Base-by-base conservation (phyloP, 1,140 invertebrate genomes). In the Ceratina australensis region DNA sequence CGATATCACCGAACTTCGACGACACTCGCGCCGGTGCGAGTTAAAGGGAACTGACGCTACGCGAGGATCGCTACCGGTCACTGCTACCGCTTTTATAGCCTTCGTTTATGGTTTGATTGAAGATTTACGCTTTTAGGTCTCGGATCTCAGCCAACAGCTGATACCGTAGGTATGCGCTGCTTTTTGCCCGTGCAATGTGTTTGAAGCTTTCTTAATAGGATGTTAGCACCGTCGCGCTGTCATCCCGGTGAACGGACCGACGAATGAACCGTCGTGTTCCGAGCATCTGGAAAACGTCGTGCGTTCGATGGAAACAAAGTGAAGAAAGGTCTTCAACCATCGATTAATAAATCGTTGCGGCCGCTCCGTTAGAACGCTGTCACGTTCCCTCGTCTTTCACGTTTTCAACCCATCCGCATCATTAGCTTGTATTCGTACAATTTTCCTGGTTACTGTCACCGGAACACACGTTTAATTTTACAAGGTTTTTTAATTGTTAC, bases 101-200 rank as follows among this genome's bases (percentile, higher is more conserved):
- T 10, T 63, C 28, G 7, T 42, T 63, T 63, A 64, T 49, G 63
- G 33, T 47, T 49, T 65, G 49, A 65, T 65, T 65, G 24, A 22
- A 47, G 20, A 49, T 49, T 65, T 24, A 65, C 47, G 42, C 13
- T 47, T 47, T 20, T 22, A 64, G 33, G 10, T 8, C 15, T 13
- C 28, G 18, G 15, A 20, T 47, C 28, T 22, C 10, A 4, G 33
- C 2, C 33, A 20, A 5, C 8, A 33, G 59, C 3, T 26, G 57
- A 26, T 60, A 59, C 20, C 22, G 16, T 24, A 15, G 4, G 3
- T 26, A 22, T 26, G 33, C 33, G 33, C 33, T 42, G 20, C 42
- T 42, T n/a, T 42, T 8, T 28, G 10, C n/a, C n/a, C 13, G 28
- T 47, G n/a, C 13, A 64, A 42, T 64, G 42, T 33, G n/a, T 10